These are phyloP conservation scores for Hestina assimilis DNA, from an alignment of 1,140 invertebrate species.

Conservation along the genomic window DNA sequence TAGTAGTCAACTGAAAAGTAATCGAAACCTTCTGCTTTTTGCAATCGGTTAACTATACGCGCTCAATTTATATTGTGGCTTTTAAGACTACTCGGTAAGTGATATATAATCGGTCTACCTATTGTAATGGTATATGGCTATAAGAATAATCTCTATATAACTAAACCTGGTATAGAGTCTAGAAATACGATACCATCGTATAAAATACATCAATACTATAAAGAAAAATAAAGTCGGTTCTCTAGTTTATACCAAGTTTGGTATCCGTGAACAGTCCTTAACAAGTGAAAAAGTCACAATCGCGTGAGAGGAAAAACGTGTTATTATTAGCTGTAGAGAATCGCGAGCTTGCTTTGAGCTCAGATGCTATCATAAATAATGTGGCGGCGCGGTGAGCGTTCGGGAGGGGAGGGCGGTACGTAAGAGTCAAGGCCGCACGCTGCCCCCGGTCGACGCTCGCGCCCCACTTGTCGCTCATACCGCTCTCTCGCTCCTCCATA, in stretches of 20 bases:
- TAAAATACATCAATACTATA: not conserved
- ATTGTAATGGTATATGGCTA: too few species aligned
- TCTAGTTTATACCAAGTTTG: conserved; percentile 31
- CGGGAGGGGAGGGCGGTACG: conserved; percentile 43
- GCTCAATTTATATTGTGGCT: too few species aligned
- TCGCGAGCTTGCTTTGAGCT: conserved; percentile 69
- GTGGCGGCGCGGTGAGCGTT: conserved; percentile 60
- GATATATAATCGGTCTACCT: too few species aligned
- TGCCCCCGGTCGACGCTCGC: conserved; percentile 80
- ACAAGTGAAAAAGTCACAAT: conserved; percentile 61
- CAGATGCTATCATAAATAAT: conserved; percentile 77
- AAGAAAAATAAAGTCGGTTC: not conserved
- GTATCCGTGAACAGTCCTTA: conserved; percentile 31
- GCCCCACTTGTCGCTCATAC: conserved; percentile 64
- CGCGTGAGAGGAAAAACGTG: conserved; percentile 77
- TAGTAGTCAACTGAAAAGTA: too few species aligned
- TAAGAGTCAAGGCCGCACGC: conserved; percentile 85
- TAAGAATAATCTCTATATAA: too few species aligned
- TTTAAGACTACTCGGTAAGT: too few species aligned
- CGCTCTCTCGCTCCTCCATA: conserved; percentile 48
- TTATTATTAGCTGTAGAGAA: conserved; percentile 75
- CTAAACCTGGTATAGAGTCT: too few species aligned
- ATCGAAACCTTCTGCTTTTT: too few species aligned
- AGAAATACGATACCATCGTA: not conserved
- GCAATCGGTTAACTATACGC: too few species aligned